These are phyloP conservation scores for Zonotrichia leucophrys DNA, from an alignment of 2,113 vertebrate species.

Conservation along the genomic window DNA sequence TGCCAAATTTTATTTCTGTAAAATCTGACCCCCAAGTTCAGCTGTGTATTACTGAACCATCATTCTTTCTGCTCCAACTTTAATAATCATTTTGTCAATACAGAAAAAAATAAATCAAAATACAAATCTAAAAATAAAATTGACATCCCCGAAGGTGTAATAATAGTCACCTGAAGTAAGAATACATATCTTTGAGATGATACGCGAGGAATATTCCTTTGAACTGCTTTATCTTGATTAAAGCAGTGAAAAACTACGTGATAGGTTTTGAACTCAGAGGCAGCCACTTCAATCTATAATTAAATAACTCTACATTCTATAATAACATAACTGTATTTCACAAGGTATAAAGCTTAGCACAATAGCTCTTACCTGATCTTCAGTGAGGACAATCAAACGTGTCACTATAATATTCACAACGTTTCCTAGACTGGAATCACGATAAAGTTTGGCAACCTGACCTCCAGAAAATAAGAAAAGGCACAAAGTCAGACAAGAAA, in stretches of 20 bases:
- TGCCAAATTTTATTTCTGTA: constrained; percentile 76
- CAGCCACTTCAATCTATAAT: constrained; percentile 43
- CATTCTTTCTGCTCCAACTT: constrained; percentile 67
- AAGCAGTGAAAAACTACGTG: constrained; percentile 32
- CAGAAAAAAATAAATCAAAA: constrained; percentile 34
- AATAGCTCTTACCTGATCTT: constrained; percentile 90
- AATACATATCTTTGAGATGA: constrained; percentile 28
- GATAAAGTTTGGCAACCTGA: constrained; percentile 99
- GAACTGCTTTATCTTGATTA: constrained; percentile 50
- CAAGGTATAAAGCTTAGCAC: not conserved
- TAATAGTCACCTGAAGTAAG: constrained; percentile 35
- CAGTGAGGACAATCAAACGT: constrained; percentile 94
- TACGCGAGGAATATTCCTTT: constrained; percentile 17
- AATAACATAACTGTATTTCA: not conserved
- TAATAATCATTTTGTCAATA: constrained; percentile 65
- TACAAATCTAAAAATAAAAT: constrained; percentile 46
- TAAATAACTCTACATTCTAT: not conserved
- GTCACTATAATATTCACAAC: constrained; percentile 99
- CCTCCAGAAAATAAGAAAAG: constrained; percentile 99
- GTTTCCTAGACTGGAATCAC: constrained; percentile 99
- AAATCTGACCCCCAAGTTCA: constrained; percentile 75
- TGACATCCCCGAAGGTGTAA: not conserved
- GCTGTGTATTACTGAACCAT: constrained; percentile 68
- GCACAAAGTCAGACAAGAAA: constrained; percentile 98
- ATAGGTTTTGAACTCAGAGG: constrained; percentile 45